Evolutionary conservation across 2,888 invertebrate genomes (phyloP).

Genomic region (Dioctria rufipes): DNA sequence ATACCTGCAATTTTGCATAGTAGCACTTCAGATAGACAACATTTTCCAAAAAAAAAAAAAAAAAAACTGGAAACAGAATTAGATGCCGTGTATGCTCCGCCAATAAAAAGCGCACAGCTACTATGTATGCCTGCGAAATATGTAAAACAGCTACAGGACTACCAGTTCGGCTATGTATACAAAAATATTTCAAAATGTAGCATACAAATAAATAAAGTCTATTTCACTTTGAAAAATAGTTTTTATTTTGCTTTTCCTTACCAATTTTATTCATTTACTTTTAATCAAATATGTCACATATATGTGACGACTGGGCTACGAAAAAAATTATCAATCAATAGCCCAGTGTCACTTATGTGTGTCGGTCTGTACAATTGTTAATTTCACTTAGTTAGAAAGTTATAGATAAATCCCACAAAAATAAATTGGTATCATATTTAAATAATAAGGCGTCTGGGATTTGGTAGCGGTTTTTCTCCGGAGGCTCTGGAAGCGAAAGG

Average conservation of each 20-base stretch:
- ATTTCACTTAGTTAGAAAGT: too few relatives aligned
- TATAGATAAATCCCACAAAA: too few relatives aligned
- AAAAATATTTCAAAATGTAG: slow-evolving; percentile 14
- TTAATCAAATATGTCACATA: too few relatives aligned
- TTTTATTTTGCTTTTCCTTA: background rate
- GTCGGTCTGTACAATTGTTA: background rate
- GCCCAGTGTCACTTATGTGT: slow-evolving; percentile 9
- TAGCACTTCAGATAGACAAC: background rate
- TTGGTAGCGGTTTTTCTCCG: too few relatives aligned
- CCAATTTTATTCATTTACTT: background rate
- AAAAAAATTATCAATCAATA: too few relatives aligned
- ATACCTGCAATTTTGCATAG: background rate
- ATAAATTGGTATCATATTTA: too few relatives aligned
- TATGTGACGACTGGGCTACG: too few relatives aligned
- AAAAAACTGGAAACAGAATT: background rate
- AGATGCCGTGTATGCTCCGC: background rate
- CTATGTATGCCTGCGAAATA: slow-evolving; percentile 8
- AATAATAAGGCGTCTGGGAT: too few relatives aligned
- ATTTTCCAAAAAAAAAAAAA: slow-evolving; percentile 3
- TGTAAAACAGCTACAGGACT: background rate
- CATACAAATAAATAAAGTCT: slow-evolving; percentile 7
- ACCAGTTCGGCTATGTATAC: slow-evolving; percentile 5
- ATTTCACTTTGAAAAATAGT: slow-evolving; percentile 1
- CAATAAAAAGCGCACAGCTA: background rate
- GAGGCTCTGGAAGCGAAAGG: too few relatives aligned